Evolutionary conservation across 2,113 vertebrate genomes (phyloP).

Genomic region (Microcebus murinus): DNA sequence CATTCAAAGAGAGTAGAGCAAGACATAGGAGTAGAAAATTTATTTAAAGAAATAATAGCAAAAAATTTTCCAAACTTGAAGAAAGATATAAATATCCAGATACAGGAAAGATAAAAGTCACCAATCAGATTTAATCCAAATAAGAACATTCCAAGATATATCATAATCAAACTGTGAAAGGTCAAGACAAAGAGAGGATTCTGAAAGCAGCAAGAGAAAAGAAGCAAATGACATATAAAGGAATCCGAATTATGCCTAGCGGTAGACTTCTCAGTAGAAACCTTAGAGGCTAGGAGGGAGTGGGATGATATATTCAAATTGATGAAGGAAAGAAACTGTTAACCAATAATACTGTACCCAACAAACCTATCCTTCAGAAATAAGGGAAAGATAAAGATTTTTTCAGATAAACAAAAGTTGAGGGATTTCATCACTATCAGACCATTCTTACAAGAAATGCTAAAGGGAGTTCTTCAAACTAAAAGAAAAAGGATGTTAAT

Average conservation of each 20-base stretch:
- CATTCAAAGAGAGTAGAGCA: background rate
- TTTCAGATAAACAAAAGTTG: background rate
- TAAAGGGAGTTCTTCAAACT: background rate
- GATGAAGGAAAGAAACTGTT: background rate
- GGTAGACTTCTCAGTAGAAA: background rate
- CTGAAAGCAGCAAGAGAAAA: background rate
- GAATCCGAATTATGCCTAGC: background rate
- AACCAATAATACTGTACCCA: background rate
- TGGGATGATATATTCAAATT: background rate
- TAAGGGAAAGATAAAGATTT: background rate
- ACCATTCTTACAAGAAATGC: background rate
- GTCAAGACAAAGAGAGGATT: background rate
- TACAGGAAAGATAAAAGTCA: background rate
- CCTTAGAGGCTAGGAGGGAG: background rate
- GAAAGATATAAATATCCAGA: background rate
- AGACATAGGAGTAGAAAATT: background rate
- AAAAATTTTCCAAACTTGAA: background rate
- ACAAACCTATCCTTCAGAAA: background rate
- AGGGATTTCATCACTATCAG: background rate
- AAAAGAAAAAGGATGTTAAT: background rate
- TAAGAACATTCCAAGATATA: background rate
- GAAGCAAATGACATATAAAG: background rate
- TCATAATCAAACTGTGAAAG: background rate
- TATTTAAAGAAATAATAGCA: background rate
- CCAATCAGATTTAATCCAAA: background rate